Conservation (phyloP, 1,140 invertebrate species). For the Brachystomella parvula region DNA sequence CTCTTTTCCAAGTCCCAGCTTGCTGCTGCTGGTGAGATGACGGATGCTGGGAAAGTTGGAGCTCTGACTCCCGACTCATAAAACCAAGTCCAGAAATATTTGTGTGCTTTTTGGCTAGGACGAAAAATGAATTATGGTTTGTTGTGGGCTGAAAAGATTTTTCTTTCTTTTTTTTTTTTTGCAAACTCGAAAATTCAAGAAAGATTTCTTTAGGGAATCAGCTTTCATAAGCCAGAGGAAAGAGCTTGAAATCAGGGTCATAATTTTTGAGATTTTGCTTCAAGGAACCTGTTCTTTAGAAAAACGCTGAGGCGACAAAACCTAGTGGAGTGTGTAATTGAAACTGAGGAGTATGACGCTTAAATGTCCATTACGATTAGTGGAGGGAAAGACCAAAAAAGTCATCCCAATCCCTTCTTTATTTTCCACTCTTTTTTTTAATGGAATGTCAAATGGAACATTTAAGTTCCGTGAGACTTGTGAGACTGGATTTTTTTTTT, state of each 20-base stretch:
- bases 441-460: background rate
- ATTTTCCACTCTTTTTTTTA: background rate
- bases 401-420: background rate
- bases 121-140: slow-evolving; percentile 5
- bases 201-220: background rate
- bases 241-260: too few species aligned
- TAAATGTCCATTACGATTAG: slow-evolving; percentile 13
- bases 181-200: background rate
- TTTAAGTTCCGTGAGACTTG: background rate
- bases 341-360: slow-evolving; percentile 9
- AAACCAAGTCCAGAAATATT: slow-evolving; percentile 11
- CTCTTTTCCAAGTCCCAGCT: background rate
- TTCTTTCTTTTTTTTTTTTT: background rate
- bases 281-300: too few species aligned
- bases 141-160: slow-evolving; percentile 5
- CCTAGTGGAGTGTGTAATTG: slow-evolving; percentile 10
- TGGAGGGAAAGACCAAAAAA: background rate
- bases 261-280: too few species aligned
- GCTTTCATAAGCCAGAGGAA: background rate
- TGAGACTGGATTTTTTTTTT: background rate
- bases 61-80: background rate
- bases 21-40: background rate
- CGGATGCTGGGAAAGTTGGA: background rate
- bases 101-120: background rate
- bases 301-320: slow-evolving; percentile 6